A percentile compares a stretch with the other conserved stretches of the same genome.
Evolutionary conservation across 2,113 vertebrate species (phyloP).

Genomic region (Rostratula benghalensis): DNA sequence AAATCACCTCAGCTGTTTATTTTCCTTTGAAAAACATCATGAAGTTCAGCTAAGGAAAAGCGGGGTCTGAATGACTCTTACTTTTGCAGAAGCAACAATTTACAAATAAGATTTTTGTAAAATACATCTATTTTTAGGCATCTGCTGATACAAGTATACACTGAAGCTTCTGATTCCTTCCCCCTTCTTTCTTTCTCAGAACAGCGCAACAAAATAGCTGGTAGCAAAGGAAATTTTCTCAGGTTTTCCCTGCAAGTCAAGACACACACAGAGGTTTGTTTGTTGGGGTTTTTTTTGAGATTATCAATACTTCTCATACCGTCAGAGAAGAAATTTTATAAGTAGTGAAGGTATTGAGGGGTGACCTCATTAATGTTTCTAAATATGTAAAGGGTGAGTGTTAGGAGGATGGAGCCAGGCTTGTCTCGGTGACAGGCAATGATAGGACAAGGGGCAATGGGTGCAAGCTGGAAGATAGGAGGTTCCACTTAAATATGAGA

Average conservation of each 20-base stretch:
- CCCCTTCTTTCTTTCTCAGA: neutral
- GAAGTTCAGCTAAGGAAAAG: neutral
- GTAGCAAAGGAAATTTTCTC: neutral
- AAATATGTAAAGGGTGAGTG: no score
- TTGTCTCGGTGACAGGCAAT: no score
- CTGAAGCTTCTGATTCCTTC: neutral
- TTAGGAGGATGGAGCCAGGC: no score
- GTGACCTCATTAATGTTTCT: no score
- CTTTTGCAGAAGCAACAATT: neutral
- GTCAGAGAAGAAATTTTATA: neutral
- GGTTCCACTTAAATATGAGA: no score
- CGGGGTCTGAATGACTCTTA: neutral
- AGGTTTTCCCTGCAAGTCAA: neutral
- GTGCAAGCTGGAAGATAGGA: no score
- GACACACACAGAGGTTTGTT: neutral
- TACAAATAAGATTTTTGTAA: neutral
- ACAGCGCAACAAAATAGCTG: neutral
- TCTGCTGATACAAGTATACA: neutral
- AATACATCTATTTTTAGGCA: neutral
- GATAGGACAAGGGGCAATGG: no score
- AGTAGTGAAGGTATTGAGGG: neutral
- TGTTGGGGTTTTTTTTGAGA: neutral
- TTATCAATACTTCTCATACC: neutral
- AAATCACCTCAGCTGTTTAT: neutral
- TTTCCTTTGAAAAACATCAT: neutral